Percentiles rank a stretch among this genome's conserved stretches.
Conservation (phyloP, 2,888 invertebrate genomes). For the Caenorhabditis wallacei region DNA sequence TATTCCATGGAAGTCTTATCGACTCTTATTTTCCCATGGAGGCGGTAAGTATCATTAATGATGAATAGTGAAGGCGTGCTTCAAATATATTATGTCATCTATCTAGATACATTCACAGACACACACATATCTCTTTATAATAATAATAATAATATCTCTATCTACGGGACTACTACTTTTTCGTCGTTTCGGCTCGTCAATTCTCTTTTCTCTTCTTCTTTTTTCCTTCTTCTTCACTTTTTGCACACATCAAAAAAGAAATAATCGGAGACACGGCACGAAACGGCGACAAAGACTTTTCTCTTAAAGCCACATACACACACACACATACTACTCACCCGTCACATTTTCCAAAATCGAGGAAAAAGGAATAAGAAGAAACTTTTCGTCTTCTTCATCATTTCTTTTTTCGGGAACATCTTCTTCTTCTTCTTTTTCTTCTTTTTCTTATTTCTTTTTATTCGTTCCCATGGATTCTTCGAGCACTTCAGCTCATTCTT, state of each 20-base stretch:
- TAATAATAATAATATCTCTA: slow-evolving; percentile 39
- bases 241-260: slow-evolving; percentile 58
- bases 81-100: slow-evolving; percentile 7
- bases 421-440: slow-evolving; percentile 22
- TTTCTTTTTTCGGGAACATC: slow-evolving; percentile 23
- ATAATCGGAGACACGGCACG: slow-evolving; percentile 53
- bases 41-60: slow-evolving; percentile 52
- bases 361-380: slow-evolving; percentile 31
- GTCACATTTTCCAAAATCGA: slow-evolving; percentile 51
- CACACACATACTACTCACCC: too few relatives aligned
- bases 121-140: slow-evolving; percentile 33
- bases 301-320: slow-evolving; percentile 46
- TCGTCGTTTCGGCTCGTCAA: slow-evolving; percentile 32
- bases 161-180: slow-evolving; percentile 10
- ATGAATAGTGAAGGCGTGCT: slow-evolving; percentile 3
- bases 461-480: slow-evolving; percentile 54
- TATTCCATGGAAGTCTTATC: slow-evolving; percentile 61
- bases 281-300: slow-evolving; percentile 61
- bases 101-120: neutral
- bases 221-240: slow-evolving; percentile 33
- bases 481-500: slow-evolving; percentile 20
- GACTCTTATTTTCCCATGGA: slow-evolving; percentile 61
- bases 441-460: too few relatives aligned
- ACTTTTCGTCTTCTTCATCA: slow-evolving; percentile 20
- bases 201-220: slow-evolving; percentile 22